Evolutionary conservation across 2,797 vertebrate species (phyloP), one percentile per base, ranked within the genome.

Genomic region (Gambusia yucatana): DNA sequence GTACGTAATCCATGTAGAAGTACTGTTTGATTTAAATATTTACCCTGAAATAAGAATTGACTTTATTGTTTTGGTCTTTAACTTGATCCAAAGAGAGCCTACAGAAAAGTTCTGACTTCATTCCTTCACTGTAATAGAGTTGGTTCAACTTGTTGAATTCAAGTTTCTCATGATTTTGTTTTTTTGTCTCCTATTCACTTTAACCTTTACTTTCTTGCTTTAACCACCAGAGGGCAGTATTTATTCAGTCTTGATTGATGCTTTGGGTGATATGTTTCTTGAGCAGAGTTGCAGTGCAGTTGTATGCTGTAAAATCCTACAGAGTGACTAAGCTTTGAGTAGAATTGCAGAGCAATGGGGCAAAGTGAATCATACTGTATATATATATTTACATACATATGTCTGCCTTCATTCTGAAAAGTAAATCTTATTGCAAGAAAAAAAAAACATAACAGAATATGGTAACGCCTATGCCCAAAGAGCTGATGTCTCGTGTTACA

Each of bases 201-300:
- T 75, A n/a, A 46, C 9, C 41, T 25, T 39, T 47, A 75, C 25
- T 84, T 44, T 77, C 52, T 5, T 0, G 6, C 1, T 10, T 4
- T 25, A 22, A 25, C 72, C 95, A 92, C 93, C 86, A 96, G 96
- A 94, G 88, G 91, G 93, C 93, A 93, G 79, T 89, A 76, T 91
- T 86, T 82, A 77, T 94, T 92, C 93, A 90, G 81, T 84, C 10
- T 76, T 89, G 75, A 90, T 61, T 43, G 0, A 0, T 39, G 11
- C 25, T 17, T 8, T 5, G 5, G 20, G 3, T 46, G 30, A 78
- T 17, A 6, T 65, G 61, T 14, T 76, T 72, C 81, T 59, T 75
- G 47, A 71, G 20, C 33, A 72, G 20, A 67, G 25, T 3, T 82
- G 41, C 44, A 59, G 17, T 59, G 5, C 71, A 28, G 39, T 47